Conservation (phyloP, 2,888 invertebrate species). For the Pammene aurita region DNA sequence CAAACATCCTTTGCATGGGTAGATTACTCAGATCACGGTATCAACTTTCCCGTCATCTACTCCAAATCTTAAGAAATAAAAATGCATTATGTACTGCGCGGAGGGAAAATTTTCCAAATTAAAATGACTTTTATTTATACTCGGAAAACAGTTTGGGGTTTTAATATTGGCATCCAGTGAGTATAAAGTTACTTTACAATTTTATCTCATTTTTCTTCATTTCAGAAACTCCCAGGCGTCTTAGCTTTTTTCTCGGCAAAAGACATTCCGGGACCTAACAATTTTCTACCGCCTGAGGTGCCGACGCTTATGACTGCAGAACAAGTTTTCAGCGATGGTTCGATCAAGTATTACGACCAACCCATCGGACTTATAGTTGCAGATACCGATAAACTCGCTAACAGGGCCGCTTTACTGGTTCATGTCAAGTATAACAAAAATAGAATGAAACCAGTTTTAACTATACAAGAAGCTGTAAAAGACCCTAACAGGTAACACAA, state of each 20-base stretch:
- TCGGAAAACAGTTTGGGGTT: too few species aligned
- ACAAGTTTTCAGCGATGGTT: conserved; percentile 78
- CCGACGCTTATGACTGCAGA: conserved; percentile 56
- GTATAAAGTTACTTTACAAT: too few species aligned
- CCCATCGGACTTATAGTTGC: conserved; percentile 88
- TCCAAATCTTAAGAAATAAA: too few species aligned
- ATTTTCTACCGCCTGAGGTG: conserved; percentile 67
- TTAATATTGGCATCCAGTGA: too few species aligned
- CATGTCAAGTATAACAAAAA: conserved; percentile 80
- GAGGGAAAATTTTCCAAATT: too few species aligned
- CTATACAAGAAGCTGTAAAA: conserved; percentile 59
- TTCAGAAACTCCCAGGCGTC: conserved; percentile 86
- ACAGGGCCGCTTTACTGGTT: conserved; percentile 83
- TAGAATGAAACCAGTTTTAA: conserved; percentile 60
- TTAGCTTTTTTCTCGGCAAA: conserved; percentile 85
- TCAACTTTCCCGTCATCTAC: too few species aligned
- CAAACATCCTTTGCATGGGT: too few species aligned
- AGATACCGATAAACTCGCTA: conserved; percentile 79
- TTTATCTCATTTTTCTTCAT: conserved; percentile 40
- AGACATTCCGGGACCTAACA: conserved; percentile 87
- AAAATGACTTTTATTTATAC: too few species aligned
- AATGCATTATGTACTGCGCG: too few species aligned
- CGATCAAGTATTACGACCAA: conserved; percentile 85
- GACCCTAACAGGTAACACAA: conserved; percentile 50
- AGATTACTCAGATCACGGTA: too few species aligned